Conservation (phyloP, 2,888 invertebrate species). For the Sphecodes monilicornis region DNA sequence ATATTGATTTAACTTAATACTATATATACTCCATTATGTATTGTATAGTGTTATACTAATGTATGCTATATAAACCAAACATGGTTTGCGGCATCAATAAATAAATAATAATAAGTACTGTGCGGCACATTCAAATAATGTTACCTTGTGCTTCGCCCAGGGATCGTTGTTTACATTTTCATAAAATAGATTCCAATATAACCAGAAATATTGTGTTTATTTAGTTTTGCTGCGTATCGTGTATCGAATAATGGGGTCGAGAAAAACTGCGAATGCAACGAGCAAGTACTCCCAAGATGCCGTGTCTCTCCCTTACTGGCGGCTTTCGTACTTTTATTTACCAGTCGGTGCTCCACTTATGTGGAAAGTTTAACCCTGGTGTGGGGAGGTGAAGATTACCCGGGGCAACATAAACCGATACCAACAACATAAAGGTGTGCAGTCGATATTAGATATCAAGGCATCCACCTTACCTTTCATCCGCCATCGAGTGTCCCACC, state of each 20-base stretch:
- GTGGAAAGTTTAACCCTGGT: slow-evolving; percentile 73
- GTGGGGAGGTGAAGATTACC: slow-evolving; percentile 69
- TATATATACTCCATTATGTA: too few species aligned
- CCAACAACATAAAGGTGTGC: slow-evolving; percentile 70
- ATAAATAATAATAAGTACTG: too few species aligned
- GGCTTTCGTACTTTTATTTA: slow-evolving; percentile 71
- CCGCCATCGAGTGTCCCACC: slow-evolving; percentile 74
- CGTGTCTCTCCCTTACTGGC: slow-evolving; percentile 31
- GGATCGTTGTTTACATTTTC: background rate
- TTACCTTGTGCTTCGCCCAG: background rate
- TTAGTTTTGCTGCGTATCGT: background rate
- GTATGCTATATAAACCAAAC: too few species aligned
- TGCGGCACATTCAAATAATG: background rate
- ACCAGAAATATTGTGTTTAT: background rate
- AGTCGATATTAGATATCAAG: slow-evolving; percentile 76
- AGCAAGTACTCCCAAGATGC: slow-evolving; percentile 67
- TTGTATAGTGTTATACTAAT: too few species aligned
- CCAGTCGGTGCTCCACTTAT: slow-evolving; percentile 69
- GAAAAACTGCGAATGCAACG: slow-evolving; percentile 29
- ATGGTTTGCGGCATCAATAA: too few species aligned
- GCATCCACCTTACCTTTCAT: slow-evolving; percentile 65
- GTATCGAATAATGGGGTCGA: slow-evolving; percentile 31
- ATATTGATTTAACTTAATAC: too few species aligned
- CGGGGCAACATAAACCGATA: slow-evolving; percentile 70
- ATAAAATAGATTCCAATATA: background rate